Evolutionary conservation across 1,140 invertebrate species (phyloP).

Genomic region (Elymnias hypermnestra): DNA sequence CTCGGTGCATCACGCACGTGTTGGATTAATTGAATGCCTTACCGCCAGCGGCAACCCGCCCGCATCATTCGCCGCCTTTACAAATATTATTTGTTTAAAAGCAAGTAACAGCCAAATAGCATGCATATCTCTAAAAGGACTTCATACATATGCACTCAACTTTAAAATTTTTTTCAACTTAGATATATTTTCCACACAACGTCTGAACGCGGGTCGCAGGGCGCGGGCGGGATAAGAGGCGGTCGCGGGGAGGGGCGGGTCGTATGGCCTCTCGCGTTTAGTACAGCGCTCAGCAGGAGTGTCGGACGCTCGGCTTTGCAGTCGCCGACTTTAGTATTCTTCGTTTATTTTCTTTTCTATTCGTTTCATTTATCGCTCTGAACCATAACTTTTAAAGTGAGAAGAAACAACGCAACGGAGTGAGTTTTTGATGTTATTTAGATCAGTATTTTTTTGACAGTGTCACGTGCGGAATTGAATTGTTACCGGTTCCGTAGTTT

Average conservation of each 20-base stretch:
- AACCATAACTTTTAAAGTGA: slow-evolving; percentile 39
- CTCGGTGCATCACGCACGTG: slow-evolving; percentile 61
- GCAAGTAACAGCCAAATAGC: slow-evolving; percentile 7
- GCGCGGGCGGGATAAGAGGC: slow-evolving; percentile 44
- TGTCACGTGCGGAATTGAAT: slow-evolving; percentile 66
- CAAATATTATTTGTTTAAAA: slow-evolving; percentile 22
- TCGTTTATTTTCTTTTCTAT: slow-evolving; percentile 75
- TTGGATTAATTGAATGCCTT: slow-evolving; percentile 63
- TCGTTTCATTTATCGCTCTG: slow-evolving; percentile 67
- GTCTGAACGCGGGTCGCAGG: slow-evolving; percentile 54
- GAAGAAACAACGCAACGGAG: slow-evolving; percentile 40
- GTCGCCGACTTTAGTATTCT: slow-evolving; percentile 71
- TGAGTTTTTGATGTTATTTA: slow-evolving; percentile 47
- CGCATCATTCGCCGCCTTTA: slow-evolving; percentile 13
- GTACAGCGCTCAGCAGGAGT: slow-evolving; percentile 72
- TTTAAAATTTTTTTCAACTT: slow-evolving; percentile 40
- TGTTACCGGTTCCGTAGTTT: slow-evolving; percentile 68
- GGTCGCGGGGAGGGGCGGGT: slow-evolving; percentile 54
- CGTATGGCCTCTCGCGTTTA: slow-evolving; percentile 69
- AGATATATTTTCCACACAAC: slow-evolving; percentile 47
- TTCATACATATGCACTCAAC: slow-evolving; percentile 33
- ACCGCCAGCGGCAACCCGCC: slow-evolving; percentile 19
- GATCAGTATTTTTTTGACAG: slow-evolving; percentile 62
- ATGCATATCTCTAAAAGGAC: slow-evolving; percentile 21
- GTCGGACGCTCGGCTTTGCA: slow-evolving; percentile 68